Base-by-base conservation (phyloP, 2,888 invertebrate species). In the Drosophila koepferae region DNA sequence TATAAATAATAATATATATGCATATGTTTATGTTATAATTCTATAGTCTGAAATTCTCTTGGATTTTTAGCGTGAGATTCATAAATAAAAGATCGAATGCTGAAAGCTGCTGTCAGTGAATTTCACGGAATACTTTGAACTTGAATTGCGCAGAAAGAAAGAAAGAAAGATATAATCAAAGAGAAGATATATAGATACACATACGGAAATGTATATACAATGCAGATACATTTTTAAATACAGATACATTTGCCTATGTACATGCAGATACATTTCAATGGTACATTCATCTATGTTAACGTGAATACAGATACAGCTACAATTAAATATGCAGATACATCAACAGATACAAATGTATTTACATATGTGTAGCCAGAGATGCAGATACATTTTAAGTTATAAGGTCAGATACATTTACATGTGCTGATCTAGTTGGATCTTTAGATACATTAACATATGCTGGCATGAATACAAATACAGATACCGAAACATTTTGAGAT, bases 71-170 rank as follows among this genome's bases (percentile, higher is more conserved):
- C 56, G 61, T 66, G 40, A 43, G 56, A 74, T 51, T 74, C 63
- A 60, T 74, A 71, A 74, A 66, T 43, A 63, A 44, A 40, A 31
- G 63, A 53, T 34, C 43, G 51, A 63, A 58, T 23, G 60, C 20
- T 43, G 55, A 60, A 66, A 63, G 36, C 55, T 59, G 31, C 65
- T 66, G 62, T 59, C 71, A 71, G 73, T 63, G 55, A 14, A 49
- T 55, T 38, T 34, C 59, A 20, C 62, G 59, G n/a, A 68, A 62
- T 40, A 67, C 76, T 77, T 70, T 73, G 73, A 77, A 77, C 77
- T 77, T 76, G 77, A 77, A 77, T 65, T 76, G 64, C 69, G 69
- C 73, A 59, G 43, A 61, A n/a, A 56, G 9, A 56, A 36, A 58
- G 28, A 28, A 28, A 28, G 16, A 65, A 54, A 76, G 40, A 59